Evolutionary conservation across 2,113 vertebrate genomes (phyloP).

Genomic region (Petrocephalus zakoni): DNA sequence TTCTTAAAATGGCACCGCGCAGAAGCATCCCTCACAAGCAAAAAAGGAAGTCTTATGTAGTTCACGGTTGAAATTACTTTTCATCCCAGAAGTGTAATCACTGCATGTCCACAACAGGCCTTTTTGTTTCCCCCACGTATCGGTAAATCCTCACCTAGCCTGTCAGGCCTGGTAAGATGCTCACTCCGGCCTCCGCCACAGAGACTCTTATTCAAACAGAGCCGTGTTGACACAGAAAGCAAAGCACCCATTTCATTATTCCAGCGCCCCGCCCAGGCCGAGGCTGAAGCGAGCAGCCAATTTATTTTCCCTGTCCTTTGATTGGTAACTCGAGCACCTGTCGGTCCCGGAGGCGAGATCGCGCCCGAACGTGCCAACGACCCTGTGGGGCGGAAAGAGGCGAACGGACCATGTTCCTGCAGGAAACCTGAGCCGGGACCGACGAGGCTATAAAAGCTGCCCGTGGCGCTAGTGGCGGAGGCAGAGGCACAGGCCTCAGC

Average conservation of each 20-base stretch:
- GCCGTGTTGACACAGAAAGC: neutral
- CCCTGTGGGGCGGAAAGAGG: neutral
- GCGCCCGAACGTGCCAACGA: neutral
- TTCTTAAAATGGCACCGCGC: too few relatives aligned
- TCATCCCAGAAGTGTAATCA: neutral
- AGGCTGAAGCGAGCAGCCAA: neutral
- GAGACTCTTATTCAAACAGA: neutral
- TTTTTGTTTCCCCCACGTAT: neutral
- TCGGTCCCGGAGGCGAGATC: neutral
- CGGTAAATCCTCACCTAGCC: neutral
- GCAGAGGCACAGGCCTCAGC: neutral
- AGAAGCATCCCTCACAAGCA: neutral
- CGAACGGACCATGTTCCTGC: neutral
- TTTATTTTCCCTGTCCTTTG: neutral
- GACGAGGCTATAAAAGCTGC: neutral
- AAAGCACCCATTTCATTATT: neutral
- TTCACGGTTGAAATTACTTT: neutral
- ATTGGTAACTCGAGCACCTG: neutral
- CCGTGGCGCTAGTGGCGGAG: neutral
- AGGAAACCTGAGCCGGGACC: neutral
- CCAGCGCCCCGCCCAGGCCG: neutral
- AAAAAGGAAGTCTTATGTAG: neutral
- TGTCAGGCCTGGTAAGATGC: neutral
- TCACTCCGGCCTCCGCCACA: neutral
- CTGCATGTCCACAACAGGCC: neutral